Base-by-base conservation (phyloP, 2,113 vertebrate species). In the Tricholaema leucomelas region DNA sequence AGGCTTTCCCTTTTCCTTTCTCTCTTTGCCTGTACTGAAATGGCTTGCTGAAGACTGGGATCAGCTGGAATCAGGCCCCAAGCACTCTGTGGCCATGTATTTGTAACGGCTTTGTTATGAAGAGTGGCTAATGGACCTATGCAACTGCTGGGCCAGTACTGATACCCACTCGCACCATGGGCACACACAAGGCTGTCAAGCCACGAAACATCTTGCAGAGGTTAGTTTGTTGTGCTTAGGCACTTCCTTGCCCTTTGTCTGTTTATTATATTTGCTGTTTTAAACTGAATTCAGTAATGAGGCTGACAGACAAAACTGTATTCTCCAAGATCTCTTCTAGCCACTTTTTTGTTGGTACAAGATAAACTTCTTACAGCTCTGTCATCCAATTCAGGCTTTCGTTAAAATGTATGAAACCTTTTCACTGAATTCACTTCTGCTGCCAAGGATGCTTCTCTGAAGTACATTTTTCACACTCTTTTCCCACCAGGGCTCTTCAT, bases 391-490 rank as follows among this genome's bases (percentile, higher is more conserved):
- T 87, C 87, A 91, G 54, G 35, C 38, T 87, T 92, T 95, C 35
- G 5, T 70, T 96, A 83, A 88, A 96, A 95, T 95, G 82, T 81
- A 71, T 81, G 67, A 94, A 94, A 84, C 58, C 20, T 74, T 89
- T 72, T 82, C 71, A 72, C 76, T 81, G 81, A 76, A 91, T 88
- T 96, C 82, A 65, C 15, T 18, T 91, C 71, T 90, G 52, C 88
- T 97, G 91, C 96, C 91, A 95, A 52, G 69, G 69, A 82, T 91
- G 74, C 91, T 83, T 94, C 88, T 92, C 80, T 93, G 92, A 96
- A 97, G 55, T 71, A 77, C 59, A 93, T 95, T 97, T 94, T 92
- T 89, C 56, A 58, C 73, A 67, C 87, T 91, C 93, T 91, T 95
- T 75, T 50, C 48, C 92, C 69, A 81, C 91, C 73, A 64, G 72